Conservation (phyloP, 2,888 invertebrate species). For the Orchesellides sinensis region DNA sequence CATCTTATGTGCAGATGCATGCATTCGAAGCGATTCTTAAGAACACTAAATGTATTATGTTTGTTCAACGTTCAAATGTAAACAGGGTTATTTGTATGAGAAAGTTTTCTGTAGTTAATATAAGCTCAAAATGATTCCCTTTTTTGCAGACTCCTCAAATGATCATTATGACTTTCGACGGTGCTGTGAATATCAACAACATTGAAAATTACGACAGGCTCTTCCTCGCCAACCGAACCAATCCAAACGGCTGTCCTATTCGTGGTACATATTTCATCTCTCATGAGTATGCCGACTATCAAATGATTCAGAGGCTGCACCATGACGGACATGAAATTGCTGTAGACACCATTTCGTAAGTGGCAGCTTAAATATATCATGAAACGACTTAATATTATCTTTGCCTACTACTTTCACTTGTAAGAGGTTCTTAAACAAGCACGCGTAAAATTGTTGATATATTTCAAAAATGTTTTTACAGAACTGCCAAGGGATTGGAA, state of each 20-base stretch:
- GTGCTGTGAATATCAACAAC: slow-evolving; percentile 94
- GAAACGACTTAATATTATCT: no score
- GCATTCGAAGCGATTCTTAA: neutral
- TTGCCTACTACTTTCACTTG: no score
- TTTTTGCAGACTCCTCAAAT: slow-evolving; percentile 89
- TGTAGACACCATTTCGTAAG: slow-evolving; percentile 85
- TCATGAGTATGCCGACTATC: slow-evolving; percentile 94
- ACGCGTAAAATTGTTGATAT: no score
- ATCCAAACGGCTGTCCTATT: slow-evolving; percentile 93
- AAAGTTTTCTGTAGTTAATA: neutral
- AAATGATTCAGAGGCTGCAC: slow-evolving; percentile 92
- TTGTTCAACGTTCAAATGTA: no score
- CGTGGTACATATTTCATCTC: slow-evolving; percentile 95
- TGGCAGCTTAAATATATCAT: no score
- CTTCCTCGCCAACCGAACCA: slow-evolving; percentile 85
- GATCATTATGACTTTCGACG: slow-evolving; percentile 94
- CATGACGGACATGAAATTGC: slow-evolving; percentile 92
- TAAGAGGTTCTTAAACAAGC: no score
- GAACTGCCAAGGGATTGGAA: slow-evolving; percentile 88
- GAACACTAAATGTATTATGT: neutral
- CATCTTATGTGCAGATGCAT: neutral
- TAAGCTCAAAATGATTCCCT: slow-evolving; percentile 8
- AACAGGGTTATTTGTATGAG: no score
- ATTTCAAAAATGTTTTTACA: slow-evolving; percentile 77
- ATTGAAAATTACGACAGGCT: slow-evolving; percentile 92